Base-by-base conservation (phyloP, 2,888 invertebrate genomes). In the Amblyteles armatorius region DNA sequence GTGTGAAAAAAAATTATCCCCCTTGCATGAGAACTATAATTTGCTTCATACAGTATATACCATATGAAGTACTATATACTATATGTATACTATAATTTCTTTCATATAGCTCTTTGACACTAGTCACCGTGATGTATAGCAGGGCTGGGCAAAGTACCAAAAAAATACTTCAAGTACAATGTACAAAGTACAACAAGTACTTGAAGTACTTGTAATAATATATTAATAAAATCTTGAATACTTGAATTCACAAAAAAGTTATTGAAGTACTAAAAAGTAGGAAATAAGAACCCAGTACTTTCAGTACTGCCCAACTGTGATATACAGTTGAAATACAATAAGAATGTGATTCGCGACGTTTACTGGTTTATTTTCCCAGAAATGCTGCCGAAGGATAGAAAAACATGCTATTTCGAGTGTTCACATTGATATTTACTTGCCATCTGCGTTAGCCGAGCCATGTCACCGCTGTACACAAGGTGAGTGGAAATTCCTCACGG, bases 341-440 rank as follows among this genome's bases (percentile, higher is more conserved):
- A 26, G 57, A 22, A 11, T 22, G 26, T 26, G 2, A 57, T 13
- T 22, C 3, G 26, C 40, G 9, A 19, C 50, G 11, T 29, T 36
- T 22, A 26, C 3, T 26, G 26, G 9, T 74, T 72, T 55, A 13
- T 13, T 26, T 57, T 22, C 22, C 3, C 60, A 79, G 73, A 19
- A 67, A 36, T 83, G n/a, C 33, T 60, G 19, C 44, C 22, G 40
- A 52, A n/a, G 29, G 29, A 29, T 68, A 55, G 29, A 22, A 48
- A 80, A 73, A 82, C 55, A 80, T 85, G 82, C 69, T 52, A 83
- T 65, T 52, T 40, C 60, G 69, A 76, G 29, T 76, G 13, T 3
- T 63, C 16, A 69, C 74, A 33, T 73, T 26, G 19, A 71, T 80
- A 48, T 82, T 65, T 26, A 50, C 74, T 36, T 48, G 52, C 19